Evolutionary conservation across 2,797 vertebrate species (phyloP).

Genomic region (Fistularia tabacaria): DNA sequence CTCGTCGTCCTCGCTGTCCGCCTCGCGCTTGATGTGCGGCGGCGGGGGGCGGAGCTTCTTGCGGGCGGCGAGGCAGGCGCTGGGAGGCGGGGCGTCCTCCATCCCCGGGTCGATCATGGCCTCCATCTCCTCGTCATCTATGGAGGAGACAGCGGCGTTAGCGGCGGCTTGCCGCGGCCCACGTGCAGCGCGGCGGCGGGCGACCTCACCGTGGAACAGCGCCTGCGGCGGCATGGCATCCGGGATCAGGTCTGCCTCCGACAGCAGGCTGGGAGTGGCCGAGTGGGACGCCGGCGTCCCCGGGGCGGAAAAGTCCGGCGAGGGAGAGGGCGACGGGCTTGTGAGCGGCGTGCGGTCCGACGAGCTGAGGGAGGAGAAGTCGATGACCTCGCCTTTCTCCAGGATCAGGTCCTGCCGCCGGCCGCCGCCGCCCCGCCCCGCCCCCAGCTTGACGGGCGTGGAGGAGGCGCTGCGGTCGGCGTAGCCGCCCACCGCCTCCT

Average conservation of each 20-base stretch:
- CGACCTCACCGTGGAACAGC: conserved; percentile 87
- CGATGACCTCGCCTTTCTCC: conserved; percentile 93
- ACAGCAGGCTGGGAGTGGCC: conserved; percentile 91
- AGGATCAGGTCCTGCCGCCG: conserved; percentile 81
- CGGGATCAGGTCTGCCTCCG: conserved; percentile 93
- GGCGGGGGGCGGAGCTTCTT: conserved; percentile 80
- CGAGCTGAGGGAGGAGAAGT: conserved; percentile 94
- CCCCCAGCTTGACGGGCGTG: conserved; percentile 83
- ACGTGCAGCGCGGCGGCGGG: not conserved
- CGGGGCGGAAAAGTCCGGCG: conserved; percentile 90
- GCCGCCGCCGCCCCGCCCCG: conserved; percentile 46
- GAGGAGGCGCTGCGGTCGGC: conserved; percentile 76
- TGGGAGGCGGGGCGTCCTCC: conserved; percentile 85
- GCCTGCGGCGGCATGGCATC: conserved; percentile 96
- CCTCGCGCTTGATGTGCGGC: conserved; percentile 88
- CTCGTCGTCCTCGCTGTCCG: conserved; percentile 89
- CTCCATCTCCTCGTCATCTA: conserved; percentile 94
- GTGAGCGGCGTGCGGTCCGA: conserved; percentile 92
- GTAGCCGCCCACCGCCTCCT: conserved; percentile 82
- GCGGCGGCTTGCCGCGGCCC: too few species aligned
- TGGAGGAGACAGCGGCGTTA: not conserved
- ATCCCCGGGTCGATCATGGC: conserved; percentile 92
- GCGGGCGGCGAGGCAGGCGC: conserved; percentile 62
- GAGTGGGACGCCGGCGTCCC: conserved; percentile 93
- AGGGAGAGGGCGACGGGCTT: conserved; percentile 90